Conservation (phyloP, 2,888 invertebrate species). For the Odontomyia ornata region DNA sequence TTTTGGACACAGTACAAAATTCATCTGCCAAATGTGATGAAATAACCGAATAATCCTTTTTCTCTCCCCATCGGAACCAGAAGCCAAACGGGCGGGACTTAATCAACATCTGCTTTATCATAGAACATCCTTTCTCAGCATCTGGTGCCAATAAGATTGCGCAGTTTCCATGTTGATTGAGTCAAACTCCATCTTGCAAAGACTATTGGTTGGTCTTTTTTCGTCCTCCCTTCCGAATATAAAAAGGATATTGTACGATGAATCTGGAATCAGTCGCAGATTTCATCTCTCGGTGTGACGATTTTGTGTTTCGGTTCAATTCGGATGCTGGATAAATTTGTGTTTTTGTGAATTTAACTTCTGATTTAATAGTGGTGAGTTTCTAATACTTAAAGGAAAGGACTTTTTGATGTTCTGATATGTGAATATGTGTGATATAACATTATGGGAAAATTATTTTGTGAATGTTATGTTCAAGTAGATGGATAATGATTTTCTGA, state of each 20-base stretch:
- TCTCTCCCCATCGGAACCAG: too few species aligned
- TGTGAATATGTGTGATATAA: too few species aligned
- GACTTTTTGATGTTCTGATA: too few species aligned
- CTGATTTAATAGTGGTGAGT: neutral
- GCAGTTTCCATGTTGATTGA: slow-evolving; percentile 11
- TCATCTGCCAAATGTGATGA: too few species aligned
- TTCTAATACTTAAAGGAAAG: neutral
- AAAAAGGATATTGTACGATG: slow-evolving; percentile 30
- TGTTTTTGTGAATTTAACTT: neutral
- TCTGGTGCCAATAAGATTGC: slow-evolving; percentile 31
- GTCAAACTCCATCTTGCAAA: slow-evolving; percentile 9
- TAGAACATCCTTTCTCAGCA: slow-evolving; percentile 5
- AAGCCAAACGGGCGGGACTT: too few species aligned
- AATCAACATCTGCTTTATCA: too few species aligned
- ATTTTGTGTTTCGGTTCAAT: neutral
- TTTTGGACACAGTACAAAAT: too few species aligned
- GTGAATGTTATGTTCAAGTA: too few species aligned
- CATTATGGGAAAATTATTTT: too few species aligned
- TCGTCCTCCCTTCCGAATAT: neutral
- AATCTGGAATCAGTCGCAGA: neutral
- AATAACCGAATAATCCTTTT: too few species aligned
- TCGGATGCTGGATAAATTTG: neutral
- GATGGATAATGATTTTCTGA: too few species aligned
- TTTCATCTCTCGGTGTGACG: neutral
- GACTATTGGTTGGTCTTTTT: slow-evolving; percentile 23